Conservation (phyloP, 2,113 vertebrate genomes). For the Beaufortia kweichowensis region DNA sequence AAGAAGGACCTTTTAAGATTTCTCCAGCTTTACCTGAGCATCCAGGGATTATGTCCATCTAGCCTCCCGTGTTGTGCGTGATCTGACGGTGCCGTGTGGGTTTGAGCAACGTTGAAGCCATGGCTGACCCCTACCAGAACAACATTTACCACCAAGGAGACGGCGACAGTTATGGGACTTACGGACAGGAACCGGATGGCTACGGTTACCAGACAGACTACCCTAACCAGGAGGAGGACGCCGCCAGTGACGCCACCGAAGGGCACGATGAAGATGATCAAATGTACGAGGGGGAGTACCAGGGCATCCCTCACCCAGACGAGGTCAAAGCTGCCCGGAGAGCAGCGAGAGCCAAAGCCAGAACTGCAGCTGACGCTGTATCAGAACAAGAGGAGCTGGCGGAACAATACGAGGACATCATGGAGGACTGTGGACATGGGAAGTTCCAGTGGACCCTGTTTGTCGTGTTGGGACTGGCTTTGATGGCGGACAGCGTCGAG, state of each 20-base stretch:
- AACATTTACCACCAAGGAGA: slow-evolving; percentile 75
- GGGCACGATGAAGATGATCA: slow-evolving; percentile 96
- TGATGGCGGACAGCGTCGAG: slow-evolving; percentile 96
- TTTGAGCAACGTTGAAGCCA: slow-evolving; percentile 54
- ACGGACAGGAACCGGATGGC: slow-evolving; percentile 71
- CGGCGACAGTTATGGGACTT: slow-evolving; percentile 70
- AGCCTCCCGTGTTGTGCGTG: slow-evolving; percentile 8
- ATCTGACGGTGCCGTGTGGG: slow-evolving; percentile 5
- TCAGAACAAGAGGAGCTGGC: slow-evolving; percentile 87
- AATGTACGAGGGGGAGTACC: slow-evolving; percentile 97
- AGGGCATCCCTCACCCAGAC: slow-evolving; percentile 95
- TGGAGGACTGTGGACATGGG: slow-evolving; percentile 94
- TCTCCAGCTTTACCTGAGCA: background rate
- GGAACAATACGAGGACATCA: slow-evolving; percentile 94
- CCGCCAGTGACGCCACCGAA: slow-evolving; percentile 91
- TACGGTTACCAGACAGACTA: slow-evolving; percentile 78
- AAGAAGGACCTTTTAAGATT: background rate
- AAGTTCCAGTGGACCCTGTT: slow-evolving; percentile 96
- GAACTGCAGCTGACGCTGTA: slow-evolving; percentile 71
- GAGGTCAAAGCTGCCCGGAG: slow-evolving; percentile 80
- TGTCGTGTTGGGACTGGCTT: slow-evolving; percentile 87
- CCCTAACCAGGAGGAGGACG: slow-evolving; percentile 83
- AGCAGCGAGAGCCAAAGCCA: slow-evolving; percentile 77
- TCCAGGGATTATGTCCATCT: slow-evolving; percentile 50
- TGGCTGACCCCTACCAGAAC: slow-evolving; percentile 83